Base-by-base conservation (phyloP, 2,113 vertebrate species). In the Lagopus muta region DNA sequence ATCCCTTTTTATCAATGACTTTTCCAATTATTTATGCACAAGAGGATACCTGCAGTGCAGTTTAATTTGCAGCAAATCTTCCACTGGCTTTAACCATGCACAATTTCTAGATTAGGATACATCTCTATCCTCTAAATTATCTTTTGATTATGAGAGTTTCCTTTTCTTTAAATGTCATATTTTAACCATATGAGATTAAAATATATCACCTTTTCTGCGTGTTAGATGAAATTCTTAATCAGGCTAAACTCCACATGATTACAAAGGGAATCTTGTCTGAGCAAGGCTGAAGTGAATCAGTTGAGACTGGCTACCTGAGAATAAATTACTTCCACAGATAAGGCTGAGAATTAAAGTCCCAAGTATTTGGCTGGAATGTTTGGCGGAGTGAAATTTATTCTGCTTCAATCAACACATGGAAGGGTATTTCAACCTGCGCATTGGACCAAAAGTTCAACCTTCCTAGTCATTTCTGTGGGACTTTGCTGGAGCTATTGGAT, bases 71-170 rank as follows among this genome's bases (percentile, higher is more conserved):
- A 76, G 82, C 80, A 89, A 61, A 47, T 93, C 83, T 67, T 75
- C 70, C 85, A 93, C 79, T 85, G 52, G 57, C 80, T 82, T 90
- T 92, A 84, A 94, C 6, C 27, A 69, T 17, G 43, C 30, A 84
- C 42, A 80, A 47, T 80, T 82, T 36, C 47, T 88, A 89, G 47
- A 77, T 27, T 57, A 70, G 64, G 67, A 80, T 45, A 66, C n/a
- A 79, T 47, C 62, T 88, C 69, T n/a, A 50, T 38, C 15, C n/a
- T 73, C 15, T 58, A 66, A 86, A 90, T 73, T 84, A 82, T 58
- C 73, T 82, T 90, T n/a, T 62, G 45, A 65, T 82, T 82, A 77
- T 65, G 58, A 88, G 48, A 73, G 57, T 71, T 88, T 13, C 36
- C 78, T 94, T 82, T 57, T 52, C 47, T 85, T 91, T 70, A 40